Percentiles rank a stretch among this genome's conserved stretches.
Conservation (phyloP, 2,888 invertebrate genomes). For the Athalia circularis region DNA sequence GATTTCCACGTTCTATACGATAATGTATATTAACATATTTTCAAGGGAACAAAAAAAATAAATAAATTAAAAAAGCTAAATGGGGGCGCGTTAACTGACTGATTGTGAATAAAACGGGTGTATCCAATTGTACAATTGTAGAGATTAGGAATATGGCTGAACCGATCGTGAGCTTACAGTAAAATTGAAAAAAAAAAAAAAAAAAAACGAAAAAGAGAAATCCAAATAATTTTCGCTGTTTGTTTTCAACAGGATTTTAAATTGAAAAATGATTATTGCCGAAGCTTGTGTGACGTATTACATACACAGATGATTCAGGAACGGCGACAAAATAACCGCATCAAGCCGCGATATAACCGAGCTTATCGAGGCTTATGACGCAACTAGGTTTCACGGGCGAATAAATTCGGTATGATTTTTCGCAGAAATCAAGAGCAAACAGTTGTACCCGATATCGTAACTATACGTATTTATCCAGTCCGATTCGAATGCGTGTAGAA, state of each 20-base stretch:
- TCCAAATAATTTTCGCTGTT: not conserved
- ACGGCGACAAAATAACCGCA: not conserved
- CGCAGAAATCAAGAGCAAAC: not conserved
- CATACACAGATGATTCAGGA: conserved; percentile 6
- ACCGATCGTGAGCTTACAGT: too few species aligned
- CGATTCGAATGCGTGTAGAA: too few species aligned
- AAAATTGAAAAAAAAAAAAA: too few species aligned
- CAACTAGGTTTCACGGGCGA: not conserved
- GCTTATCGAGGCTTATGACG: not conserved
- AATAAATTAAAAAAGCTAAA: too few species aligned
- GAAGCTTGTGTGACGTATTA: not conserved
- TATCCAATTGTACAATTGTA: too few species aligned
- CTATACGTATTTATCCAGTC: not conserved
- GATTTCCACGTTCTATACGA: too few species aligned
- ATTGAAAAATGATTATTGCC: not conserved
- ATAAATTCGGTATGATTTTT: not conserved
- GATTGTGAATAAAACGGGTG: too few species aligned
- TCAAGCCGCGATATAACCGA: not conserved
- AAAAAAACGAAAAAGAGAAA: not conserved
- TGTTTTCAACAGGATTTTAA: not conserved
- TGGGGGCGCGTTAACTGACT: too few species aligned
- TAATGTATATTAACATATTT: too few species aligned
- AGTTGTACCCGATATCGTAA: too few species aligned
- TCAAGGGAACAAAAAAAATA: too few species aligned
- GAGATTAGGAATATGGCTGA: too few species aligned